Conservation (phyloP, 2,797 vertebrate species). For the Falco novaeseelandiae region DNA sequence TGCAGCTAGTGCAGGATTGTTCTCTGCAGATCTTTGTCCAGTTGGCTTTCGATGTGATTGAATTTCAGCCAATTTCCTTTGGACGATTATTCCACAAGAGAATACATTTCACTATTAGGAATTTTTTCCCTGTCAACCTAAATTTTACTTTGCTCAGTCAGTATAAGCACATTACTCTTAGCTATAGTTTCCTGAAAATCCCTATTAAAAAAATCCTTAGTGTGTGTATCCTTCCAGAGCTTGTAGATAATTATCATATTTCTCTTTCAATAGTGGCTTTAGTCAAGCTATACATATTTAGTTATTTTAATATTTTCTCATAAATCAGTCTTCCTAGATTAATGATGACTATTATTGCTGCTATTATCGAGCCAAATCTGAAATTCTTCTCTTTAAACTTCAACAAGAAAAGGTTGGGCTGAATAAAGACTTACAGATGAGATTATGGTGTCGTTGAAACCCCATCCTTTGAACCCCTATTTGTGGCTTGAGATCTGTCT, state of each 20-base stretch:
- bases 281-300: slow-evolving; percentile 24
- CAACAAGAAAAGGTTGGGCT: slow-evolving; percentile 6
- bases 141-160: slow-evolving; percentile 68
- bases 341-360: background rate
- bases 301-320: slow-evolving; percentile 55
- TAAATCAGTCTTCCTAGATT: slow-evolving; percentile 18
- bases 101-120: slow-evolving; percentile 61
- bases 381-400: slow-evolving; percentile 44
- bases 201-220: slow-evolving; percentile 27
- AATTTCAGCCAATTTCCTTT: slow-evolving; percentile 41
- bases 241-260: slow-evolving; percentile 44
- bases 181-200: slow-evolving; percentile 64
- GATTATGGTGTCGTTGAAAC: slow-evolving; percentile 16
- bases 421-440: slow-evolving; percentile 27
- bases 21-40: slow-evolving; percentile 14
- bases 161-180: slow-evolving; percentile 66
- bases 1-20: slow-evolving; percentile 32
- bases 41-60: slow-evolving; percentile 49
- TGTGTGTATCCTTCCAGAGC: background rate
- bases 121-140: slow-evolving; percentile 67
- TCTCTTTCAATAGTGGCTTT: slow-evolving; percentile 39
- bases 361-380: slow-evolving; percentile 26
- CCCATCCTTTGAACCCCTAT: background rate
- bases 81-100: slow-evolving; percentile 62
- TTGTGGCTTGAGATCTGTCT: slow-evolving; percentile 5